These are phyloP conservation scores for Drosophila navojoa DNA, from an alignment of 1,140 invertebrate species.

Conservation along the genomic window DNA sequence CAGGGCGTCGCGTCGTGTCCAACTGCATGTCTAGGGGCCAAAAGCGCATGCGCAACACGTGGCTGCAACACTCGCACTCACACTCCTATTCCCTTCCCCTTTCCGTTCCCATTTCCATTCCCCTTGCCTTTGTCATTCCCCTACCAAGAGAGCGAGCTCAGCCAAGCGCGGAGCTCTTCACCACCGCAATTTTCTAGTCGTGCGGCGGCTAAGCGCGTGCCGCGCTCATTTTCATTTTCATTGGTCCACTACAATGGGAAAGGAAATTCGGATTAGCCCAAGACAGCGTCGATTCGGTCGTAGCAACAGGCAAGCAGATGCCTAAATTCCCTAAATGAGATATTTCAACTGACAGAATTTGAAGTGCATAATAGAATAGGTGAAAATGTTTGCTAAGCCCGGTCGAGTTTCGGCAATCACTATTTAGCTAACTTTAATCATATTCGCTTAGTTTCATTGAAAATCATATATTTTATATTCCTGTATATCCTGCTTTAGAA, in stretches of 20 bases:
- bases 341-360: neutral
- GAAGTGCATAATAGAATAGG: too few species aligned
- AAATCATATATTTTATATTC: too few species aligned
- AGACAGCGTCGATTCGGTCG: slow-evolving; percentile 19
- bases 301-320: neutral
- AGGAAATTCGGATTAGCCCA: slow-evolving; percentile 18
- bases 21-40: slow-evolving; percentile 56
- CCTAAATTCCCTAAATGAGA: neutral
- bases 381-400: too few species aligned
- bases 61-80: slow-evolving; percentile 53
- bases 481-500: too few species aligned
- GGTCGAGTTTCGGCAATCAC: too few species aligned
- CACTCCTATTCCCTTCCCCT: neutral
- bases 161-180: slow-evolving; percentile 52
- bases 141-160: slow-evolving; percentile 39
- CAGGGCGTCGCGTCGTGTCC: slow-evolving; percentile 71
- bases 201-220: slow-evolving; percentile 74
- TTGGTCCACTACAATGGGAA: slow-evolving; percentile 29
- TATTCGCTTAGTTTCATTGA: too few species aligned
- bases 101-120: slow-evolving; percentile 11
- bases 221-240: slow-evolving; percentile 80
- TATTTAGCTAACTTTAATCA: too few species aligned
- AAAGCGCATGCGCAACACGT: slow-evolving; percentile 80
- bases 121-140: slow-evolving; percentile 23
- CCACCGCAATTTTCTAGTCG: slow-evolving; percentile 78